Evolutionary conservation across 2,888 invertebrate species (phyloP).

Genomic region (Pristionchus arcanus): DNA sequence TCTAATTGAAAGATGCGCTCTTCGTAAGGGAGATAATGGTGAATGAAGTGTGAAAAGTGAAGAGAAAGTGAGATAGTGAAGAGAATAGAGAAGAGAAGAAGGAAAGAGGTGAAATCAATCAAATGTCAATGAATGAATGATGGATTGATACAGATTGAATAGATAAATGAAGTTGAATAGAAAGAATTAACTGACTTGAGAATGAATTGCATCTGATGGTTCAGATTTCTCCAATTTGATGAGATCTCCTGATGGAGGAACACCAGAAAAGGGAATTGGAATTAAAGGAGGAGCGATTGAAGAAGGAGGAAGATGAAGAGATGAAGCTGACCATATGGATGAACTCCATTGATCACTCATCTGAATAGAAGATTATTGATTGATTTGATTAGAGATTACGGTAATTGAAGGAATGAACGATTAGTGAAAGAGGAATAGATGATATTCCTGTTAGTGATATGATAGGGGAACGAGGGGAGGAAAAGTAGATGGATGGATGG

Average conservation of each 20-base stretch:
- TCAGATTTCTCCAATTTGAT: conserved; percentile 50
- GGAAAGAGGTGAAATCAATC: conserved; percentile 45
- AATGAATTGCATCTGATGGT: background rate
- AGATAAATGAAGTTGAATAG: background rate
- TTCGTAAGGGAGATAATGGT: background rate
- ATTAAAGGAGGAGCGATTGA: background rate
- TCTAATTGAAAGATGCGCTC: background rate
- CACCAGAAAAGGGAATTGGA: conserved; percentile 5
- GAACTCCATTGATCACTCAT: background rate
- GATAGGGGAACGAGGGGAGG: conserved; percentile 22
- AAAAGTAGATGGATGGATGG: background rate
- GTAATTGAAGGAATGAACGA: background rate
- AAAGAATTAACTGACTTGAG: background rate
- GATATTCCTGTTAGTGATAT: conserved; percentile 34
- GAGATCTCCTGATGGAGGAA: conserved; percentile 31
- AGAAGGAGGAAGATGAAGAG: background rate
- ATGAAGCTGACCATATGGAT: background rate
- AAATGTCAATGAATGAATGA: conserved; percentile 46
- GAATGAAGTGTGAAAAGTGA: conserved; percentile 5
- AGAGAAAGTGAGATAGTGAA: conserved; percentile 8
- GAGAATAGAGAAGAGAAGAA: conserved; percentile 11
- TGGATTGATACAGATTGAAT: conserved; percentile 16
- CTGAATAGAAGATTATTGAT: background rate
- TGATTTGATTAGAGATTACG: background rate
- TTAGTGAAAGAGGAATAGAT: background rate